Base-by-base conservation (phyloP, 2,888 invertebrate genomes). In the Megamerina dolium region DNA sequence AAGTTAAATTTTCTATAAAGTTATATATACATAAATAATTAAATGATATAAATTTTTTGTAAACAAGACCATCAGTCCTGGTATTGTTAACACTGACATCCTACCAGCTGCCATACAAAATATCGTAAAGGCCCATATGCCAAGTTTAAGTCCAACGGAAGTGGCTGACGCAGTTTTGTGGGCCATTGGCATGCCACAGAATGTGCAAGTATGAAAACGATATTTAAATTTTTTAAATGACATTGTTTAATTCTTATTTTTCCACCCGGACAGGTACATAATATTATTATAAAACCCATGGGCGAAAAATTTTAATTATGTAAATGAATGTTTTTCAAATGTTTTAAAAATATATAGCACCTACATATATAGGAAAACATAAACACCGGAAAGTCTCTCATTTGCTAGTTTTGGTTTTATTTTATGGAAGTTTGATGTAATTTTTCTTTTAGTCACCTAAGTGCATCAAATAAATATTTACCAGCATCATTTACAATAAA, bases 291-390 rank as follows among this genome's bases (percentile, higher is more conserved):
- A 23, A 68, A 66, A 43, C 65, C 68, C 9, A 60, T 66, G 46
- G 68, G 68, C 6, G 69, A 68, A 52, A 64, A 64, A 19, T 66
- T 68, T 31, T 68, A 54, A 51, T n/a, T n/a, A n/a, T n/a, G n/a
- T n/a, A n/a, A n/a, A n/a, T n/a, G n/a, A n/a, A n/a, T n/a, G n/a
- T n/a, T n/a, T n/a, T n/a, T n/a, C n/a, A n/a, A n/a, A n/a, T n/a
- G n/a, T n/a, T n/a, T n/a, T n/a, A n/a, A n/a, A n/a, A n/a, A n/a
- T n/a, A n/a, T n/a, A n/a, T n/a, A n/a, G n/a, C n/a, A n/a, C n/a
- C n/a, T n/a, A n/a, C n/a, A n/a, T n/a, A n/a, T n/a, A n/a, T n/a
- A n/a, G n/a, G n/a, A n/a, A n/a, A n/a, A n/a, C n/a, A n/a, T n/a
- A n/a, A n/a, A n/a, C n/a, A n/a, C n/a, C n/a, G n/a, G n/a, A n/a